phyloP scores from a whole-genome alignment of 2,797 vertebrate genomes.

The Cossypha caffra region DNA sequence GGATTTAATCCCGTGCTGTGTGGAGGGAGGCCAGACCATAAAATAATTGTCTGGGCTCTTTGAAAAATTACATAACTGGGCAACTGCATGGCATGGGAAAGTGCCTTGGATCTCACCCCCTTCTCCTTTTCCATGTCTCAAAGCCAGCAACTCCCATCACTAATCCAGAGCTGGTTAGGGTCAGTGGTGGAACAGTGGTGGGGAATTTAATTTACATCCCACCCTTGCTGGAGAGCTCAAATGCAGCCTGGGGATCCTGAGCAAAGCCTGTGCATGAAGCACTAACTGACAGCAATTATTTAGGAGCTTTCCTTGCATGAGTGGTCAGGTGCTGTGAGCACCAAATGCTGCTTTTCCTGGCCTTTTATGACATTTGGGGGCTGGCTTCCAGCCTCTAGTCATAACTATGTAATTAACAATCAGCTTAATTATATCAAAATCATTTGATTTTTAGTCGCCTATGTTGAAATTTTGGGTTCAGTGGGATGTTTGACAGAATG shows the following conservation, averaged over 20 bases:
- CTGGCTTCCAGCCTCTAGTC: neutral
- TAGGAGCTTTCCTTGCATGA: neutral
- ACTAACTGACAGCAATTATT: neutral
- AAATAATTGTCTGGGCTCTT: neutral
- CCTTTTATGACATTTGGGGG: neutral
- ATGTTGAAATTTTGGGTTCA: fast-evolving
- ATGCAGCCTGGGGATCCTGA: neutral
- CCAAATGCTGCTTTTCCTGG: neutral
- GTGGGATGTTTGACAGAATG: neutral
- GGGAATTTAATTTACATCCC: fast-evolving
- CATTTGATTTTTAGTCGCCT: neutral
- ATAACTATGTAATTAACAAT: neutral
- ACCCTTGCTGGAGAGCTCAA: neutral
- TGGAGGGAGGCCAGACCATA: neutral
- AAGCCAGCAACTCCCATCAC: neutral
- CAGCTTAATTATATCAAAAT: neutral
- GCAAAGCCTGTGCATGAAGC: neutral
- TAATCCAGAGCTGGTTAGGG: neutral
- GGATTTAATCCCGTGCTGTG: neutral
- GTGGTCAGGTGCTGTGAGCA: neutral
- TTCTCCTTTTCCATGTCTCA: neutral
- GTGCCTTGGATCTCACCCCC: neutral
- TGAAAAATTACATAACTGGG: neutral
- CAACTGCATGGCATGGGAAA: neutral
- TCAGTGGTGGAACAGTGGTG: neutral